These are phyloP conservation scores for Mionectes macconnelli DNA, from an alignment of 2,113 vertebrate genomes.

Conservation along the genomic window DNA sequence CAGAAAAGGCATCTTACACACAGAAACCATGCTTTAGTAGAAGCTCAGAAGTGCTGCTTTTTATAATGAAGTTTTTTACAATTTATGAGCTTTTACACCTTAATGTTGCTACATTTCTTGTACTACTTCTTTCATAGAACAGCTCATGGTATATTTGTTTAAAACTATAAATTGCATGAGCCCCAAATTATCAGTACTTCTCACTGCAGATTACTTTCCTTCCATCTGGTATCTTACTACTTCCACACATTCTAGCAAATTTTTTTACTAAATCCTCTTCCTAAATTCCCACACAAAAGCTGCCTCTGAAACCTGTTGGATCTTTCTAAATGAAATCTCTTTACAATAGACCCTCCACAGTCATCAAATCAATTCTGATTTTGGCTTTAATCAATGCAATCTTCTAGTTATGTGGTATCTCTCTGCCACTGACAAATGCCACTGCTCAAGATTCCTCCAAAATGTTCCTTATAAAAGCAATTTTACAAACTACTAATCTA, in stretches of 20 bases:
- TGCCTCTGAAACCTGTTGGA: not conserved
- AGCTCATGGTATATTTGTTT: not conserved
- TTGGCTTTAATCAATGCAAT: not conserved
- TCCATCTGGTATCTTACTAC: not conserved
- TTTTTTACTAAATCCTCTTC: not conserved
- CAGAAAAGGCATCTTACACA: not conserved
- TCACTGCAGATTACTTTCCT: not conserved
- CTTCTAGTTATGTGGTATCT: not conserved
- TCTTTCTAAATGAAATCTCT: not conserved
- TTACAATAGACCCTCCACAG: not conserved
- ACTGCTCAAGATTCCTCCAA: not conserved
- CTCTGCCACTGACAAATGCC: not conserved
- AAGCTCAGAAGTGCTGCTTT: not conserved
- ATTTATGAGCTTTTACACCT: not conserved
- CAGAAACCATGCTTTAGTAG: not conserved
- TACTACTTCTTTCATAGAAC: not conserved
- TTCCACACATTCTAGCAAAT: not conserved
- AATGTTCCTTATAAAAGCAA: not conserved
- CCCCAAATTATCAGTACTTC: not conserved
- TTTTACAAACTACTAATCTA: not conserved
- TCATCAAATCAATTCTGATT: not conserved
- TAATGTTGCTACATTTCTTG: not conserved
- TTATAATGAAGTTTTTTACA: not conserved
- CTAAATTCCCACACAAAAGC: not conserved
- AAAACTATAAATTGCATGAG: not conserved